Percentiles rank a stretch among this genome's conserved stretches.
Conservation (phyloP, 1,140 invertebrate genomes). For the Brachionus rotundiformis region DNA sequence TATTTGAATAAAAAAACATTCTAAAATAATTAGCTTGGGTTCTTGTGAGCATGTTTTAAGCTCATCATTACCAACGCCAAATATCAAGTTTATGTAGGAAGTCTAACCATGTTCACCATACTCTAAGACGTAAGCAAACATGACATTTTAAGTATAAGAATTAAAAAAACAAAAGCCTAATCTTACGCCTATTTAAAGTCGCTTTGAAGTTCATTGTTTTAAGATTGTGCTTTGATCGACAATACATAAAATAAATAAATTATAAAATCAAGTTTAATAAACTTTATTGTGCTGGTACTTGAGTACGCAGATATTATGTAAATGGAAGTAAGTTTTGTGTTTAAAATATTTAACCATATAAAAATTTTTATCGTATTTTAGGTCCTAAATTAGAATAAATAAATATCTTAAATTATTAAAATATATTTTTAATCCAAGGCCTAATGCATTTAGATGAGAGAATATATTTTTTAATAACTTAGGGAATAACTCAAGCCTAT, state of each 20-base stretch:
- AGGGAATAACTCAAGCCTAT: not conserved
- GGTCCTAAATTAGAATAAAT: no score
- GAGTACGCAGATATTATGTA: not conserved
- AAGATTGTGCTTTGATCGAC: not conserved
- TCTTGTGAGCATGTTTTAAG: not conserved
- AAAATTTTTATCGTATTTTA: no score
- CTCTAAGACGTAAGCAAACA: not conserved
- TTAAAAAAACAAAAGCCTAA: not conserved
- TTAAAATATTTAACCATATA: no score
- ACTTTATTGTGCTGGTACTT: not conserved
- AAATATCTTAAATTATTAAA: no score
- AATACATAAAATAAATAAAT: not conserved
- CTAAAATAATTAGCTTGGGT: conserved; percentile 7
- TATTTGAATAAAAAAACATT: not conserved
- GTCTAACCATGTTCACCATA: not conserved
- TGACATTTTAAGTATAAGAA: not conserved
- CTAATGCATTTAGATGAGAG: not conserved
- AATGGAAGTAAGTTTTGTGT: not conserved
- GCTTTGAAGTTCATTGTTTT: not conserved
- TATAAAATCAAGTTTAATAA: not conserved
- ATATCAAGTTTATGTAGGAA: not conserved
- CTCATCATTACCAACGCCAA: not conserved
- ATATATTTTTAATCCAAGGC: not conserved
- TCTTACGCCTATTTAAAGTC: not conserved
- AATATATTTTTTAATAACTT: not conserved